phyloP scores from a whole-genome alignment of 1,140 invertebrate species.

The Ips typographus region DNA sequence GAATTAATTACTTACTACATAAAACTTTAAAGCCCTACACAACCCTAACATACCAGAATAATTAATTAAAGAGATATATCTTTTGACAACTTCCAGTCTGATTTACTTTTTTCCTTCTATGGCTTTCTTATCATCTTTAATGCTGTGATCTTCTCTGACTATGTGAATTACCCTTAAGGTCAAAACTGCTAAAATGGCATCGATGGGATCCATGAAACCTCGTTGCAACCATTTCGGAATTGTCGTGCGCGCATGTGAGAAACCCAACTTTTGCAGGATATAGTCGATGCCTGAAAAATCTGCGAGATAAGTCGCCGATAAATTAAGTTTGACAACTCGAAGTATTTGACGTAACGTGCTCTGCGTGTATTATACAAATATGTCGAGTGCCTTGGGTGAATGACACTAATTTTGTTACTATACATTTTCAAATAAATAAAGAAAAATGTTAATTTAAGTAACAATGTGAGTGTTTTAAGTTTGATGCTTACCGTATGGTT shows the following conservation, averaged over 20 bases:
- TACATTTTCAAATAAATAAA: not conserved
- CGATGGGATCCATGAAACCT: slow-evolving; percentile 94
- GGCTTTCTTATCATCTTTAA: slow-evolving; percentile 41
- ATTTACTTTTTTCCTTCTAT: slow-evolving; percentile 29
- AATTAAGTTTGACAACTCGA: no score
- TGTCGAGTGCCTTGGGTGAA: no score
- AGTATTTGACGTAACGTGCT: slow-evolving; percentile 1
- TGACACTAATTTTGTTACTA: no score
- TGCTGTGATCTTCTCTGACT: slow-evolving; percentile 46
- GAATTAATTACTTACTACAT: no score
- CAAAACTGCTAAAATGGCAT: slow-evolving; percentile 77
- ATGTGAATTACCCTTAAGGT: slow-evolving; percentile 65
- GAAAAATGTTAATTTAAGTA: not conserved
- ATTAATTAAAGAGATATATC: not conserved
- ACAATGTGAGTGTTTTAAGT: not conserved
- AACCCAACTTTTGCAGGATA: slow-evolving; percentile 94
- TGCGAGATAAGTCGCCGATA: no score
- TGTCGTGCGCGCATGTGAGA: slow-evolving; percentile 93
- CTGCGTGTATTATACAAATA: not conserved
- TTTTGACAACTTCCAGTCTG: not conserved
- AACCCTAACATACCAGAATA: not conserved
- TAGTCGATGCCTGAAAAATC: slow-evolving; percentile 72
- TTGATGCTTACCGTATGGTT: slow-evolving; percentile 76
- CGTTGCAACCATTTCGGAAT: slow-evolving; percentile 99
- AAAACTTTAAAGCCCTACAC: not conserved